These are phyloP conservation scores for Melipona beecheii DNA, from an alignment of 2,888 invertebrate species.

Conservation along the genomic window DNA sequence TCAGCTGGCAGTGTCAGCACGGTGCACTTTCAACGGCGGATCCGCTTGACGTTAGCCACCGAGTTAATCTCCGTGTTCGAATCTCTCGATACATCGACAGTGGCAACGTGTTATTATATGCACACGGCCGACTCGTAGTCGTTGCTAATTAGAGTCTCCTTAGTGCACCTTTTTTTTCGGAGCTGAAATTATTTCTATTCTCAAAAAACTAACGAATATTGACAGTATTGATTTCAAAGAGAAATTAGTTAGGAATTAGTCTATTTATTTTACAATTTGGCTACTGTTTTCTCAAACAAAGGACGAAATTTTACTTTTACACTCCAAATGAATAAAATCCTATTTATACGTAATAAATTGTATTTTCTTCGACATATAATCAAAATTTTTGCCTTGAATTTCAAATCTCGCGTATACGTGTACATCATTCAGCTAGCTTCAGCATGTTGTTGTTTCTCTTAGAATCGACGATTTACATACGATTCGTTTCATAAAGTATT, in stretches of 20 bases:
- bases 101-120: constrained; percentile 14
- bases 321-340: not conserved
- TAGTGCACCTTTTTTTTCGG: not conserved
- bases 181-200: not conserved
- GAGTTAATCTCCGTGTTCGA: constrained; percentile 27
- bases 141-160: not conserved
- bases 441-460: not conserved
- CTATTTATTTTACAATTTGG: too few relatives aligned
- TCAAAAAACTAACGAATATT: not conserved
- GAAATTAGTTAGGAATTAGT: too few relatives aligned
- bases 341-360: not conserved
- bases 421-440: not conserved
- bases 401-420: not conserved
- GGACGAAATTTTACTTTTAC: not conserved
- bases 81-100: not conserved
- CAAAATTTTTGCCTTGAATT: not conserved
- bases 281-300: too few relatives aligned
- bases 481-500: constrained; percentile 6
- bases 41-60: constrained; percentile 25
- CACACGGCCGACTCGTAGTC: not conserved
- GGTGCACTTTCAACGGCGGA: constrained; percentile 2
- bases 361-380: not conserved
- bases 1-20: constrained; percentile 32
- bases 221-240: not conserved
- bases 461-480: constrained; percentile 8